phyloP scores from a whole-genome alignment of 35 echinoderm and acorn worm species.

The Patiria miniata region DNA sequence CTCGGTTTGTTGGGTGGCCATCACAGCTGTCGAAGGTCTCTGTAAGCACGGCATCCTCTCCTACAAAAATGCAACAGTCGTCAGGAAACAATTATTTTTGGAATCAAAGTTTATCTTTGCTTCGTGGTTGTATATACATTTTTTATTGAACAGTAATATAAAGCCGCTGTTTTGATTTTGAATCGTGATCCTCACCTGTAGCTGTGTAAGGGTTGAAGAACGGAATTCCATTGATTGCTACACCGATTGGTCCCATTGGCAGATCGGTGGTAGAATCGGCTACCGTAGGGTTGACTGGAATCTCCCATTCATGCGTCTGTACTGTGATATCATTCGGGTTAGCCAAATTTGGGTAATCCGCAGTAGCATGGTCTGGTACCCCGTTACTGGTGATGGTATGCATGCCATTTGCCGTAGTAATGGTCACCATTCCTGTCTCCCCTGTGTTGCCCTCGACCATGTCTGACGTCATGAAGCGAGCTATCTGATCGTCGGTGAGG shows the following conservation, averaged over 20 bases:
- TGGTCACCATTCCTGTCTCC: conserved; percentile 42
- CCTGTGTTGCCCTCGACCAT: conserved; percentile 61
- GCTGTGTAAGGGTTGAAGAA: conserved; percentile 51
- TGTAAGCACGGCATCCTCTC: background rate
- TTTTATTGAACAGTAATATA: background rate
- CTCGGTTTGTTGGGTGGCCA: no score
- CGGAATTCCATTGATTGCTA: conserved; percentile 75
- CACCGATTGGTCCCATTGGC: conserved; percentile 63
- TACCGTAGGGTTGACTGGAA: conserved; percentile 45
- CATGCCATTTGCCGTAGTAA: background rate
- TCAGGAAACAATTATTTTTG: background rate
- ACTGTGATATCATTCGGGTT: conserved; percentile 63
- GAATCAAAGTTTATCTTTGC: background rate
- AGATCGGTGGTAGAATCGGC: conserved; percentile 45
- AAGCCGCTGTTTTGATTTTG: background rate
- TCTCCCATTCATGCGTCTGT: conserved; percentile 22
- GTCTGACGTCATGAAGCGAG: conserved; percentile 58
- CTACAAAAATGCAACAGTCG: background rate
- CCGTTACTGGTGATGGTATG: no score
- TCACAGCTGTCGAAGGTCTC: conserved; percentile 79
- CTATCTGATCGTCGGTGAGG: conserved; percentile 51
- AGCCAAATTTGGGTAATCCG: conserved; percentile 3
- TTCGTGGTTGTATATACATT: background rate
- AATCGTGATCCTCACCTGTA: background rate
- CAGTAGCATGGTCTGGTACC: conserved; percentile 77